Percentiles rank a stretch among this genome's conserved stretches.
Evolutionary conservation across 2,888 invertebrate species (phyloP).

Genomic region (Epinotia brunnichana): DNA sequence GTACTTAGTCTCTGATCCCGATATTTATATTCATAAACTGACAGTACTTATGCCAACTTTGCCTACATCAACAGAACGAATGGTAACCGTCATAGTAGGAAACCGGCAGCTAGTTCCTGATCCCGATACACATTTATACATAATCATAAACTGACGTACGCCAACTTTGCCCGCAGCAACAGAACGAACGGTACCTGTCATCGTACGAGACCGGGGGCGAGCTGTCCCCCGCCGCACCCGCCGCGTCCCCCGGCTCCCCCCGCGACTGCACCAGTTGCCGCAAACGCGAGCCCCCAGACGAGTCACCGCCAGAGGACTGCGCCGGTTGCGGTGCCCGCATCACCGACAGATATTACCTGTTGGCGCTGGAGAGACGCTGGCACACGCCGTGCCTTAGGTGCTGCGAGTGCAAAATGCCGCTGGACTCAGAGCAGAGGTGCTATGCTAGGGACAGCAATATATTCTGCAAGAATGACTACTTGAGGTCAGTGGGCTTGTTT

Average conservation of each 20-base stretch:
- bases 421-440: constrained; percentile 96
- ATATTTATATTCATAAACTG: too few species aligned
- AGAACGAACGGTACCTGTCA: constrained; percentile 87
- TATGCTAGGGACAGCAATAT: constrained; percentile 96
- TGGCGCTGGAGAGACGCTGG: constrained; percentile 96
- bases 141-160: not conserved
- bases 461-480: constrained; percentile 98
- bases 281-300: constrained; percentile 83
- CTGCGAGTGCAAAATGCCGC: constrained; percentile 93
- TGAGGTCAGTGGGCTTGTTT: constrained; percentile 89
- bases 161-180: constrained; percentile 78
- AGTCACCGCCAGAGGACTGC: constrained; percentile 82
- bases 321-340: constrained; percentile 95
- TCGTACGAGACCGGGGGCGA: constrained; percentile 89
- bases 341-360: constrained; percentile 94
- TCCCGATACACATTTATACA: not conserved
- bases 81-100: not conserved
- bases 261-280: constrained; percentile 85
- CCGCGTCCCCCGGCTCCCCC: constrained; percentile 85
- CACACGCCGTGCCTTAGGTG: constrained; percentile 96
- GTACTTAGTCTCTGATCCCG: too few species aligned
- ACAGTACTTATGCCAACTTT: too few species aligned
- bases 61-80: not conserved
- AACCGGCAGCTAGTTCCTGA: constrained; percentile 50
- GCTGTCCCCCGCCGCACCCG: constrained; percentile 89